These are phyloP conservation scores for Murina feae DNA, from an alignment of 2,113 vertebrate genomes.

Conservation along the genomic window DNA sequence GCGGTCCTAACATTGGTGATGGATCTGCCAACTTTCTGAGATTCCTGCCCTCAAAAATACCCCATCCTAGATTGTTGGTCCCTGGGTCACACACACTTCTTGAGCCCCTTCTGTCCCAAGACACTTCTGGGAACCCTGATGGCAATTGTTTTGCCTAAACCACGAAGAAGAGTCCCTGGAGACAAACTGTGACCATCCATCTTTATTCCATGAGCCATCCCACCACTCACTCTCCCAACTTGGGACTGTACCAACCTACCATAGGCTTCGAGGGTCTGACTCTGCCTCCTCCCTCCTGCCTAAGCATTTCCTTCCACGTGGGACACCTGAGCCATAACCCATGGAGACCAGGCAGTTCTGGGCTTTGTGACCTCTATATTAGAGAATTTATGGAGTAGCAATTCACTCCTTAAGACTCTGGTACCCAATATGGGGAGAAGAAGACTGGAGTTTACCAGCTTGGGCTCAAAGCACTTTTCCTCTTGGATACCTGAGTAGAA, in stretches of 20 bases:
- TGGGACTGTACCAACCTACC: neutral
- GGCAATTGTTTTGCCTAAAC: neutral
- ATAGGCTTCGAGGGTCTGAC: neutral
- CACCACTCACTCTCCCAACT: neutral
- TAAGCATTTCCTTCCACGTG: neutral
- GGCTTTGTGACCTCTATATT: neutral
- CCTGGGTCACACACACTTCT: neutral
- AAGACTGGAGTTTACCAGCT: neutral
- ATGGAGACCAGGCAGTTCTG: neutral
- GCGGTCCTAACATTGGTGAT: neutral
- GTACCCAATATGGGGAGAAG: neutral
- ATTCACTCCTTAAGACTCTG: neutral
- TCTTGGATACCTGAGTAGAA: neutral
- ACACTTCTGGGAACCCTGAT: neutral
- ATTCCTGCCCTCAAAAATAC: neutral
- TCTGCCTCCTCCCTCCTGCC: neutral
- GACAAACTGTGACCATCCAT: neutral
- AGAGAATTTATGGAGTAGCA: neutral
- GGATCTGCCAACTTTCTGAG: neutral
- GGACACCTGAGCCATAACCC: neutral
- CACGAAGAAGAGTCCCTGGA: neutral
- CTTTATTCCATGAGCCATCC: neutral
- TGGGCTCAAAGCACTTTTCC: neutral
- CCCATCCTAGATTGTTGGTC: neutral
- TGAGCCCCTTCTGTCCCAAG: neutral